These are phyloP conservation scores for Epicampocera succincta DNA, from an alignment of 2,888 invertebrate species.

Conservation along the genomic window DNA sequence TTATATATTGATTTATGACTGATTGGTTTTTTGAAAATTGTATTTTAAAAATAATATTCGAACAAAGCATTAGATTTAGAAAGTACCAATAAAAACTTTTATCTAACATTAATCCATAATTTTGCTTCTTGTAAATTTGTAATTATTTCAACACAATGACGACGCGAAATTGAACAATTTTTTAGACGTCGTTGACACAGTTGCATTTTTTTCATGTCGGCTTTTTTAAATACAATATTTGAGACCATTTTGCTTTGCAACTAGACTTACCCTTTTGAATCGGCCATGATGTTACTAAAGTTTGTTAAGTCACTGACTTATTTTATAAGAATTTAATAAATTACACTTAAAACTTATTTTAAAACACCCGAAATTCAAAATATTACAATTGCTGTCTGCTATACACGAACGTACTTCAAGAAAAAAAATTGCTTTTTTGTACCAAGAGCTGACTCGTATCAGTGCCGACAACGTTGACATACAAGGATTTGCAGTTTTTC, in stretches of 20 bases:
- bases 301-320: conserved; percentile 69
- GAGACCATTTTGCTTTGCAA: background rate
- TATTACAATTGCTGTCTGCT: conserved; percentile 46
- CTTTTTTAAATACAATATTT: conserved; percentile 67
- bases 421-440: conserved; percentile 56
- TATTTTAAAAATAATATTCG: no score
- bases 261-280: conserved; percentile 80
- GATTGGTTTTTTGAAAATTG: no score
- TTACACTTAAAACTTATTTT: conserved; percentile 63
- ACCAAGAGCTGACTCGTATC: conserved; percentile 67
- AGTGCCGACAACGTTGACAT: conserved; percentile 65
- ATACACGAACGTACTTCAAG: conserved; percentile 61
- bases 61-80: no score
- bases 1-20: no score
- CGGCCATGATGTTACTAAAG: conserved; percentile 77
- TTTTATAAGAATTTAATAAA: conserved; percentile 63
- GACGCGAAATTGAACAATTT: conserved; percentile 75
- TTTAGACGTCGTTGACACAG: conserved; percentile 66
- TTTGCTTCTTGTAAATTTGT: conserved; percentile 29
- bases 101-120: background rate
- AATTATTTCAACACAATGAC: conserved; percentile 74
- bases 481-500: conserved; percentile 47
- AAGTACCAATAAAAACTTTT: background rate
- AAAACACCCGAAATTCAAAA: conserved; percentile 37
- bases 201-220: conserved; percentile 72